Base-by-base conservation (phyloP, 92 coral and sea anemone genomes). In the Paragorgia papillata region DNA sequence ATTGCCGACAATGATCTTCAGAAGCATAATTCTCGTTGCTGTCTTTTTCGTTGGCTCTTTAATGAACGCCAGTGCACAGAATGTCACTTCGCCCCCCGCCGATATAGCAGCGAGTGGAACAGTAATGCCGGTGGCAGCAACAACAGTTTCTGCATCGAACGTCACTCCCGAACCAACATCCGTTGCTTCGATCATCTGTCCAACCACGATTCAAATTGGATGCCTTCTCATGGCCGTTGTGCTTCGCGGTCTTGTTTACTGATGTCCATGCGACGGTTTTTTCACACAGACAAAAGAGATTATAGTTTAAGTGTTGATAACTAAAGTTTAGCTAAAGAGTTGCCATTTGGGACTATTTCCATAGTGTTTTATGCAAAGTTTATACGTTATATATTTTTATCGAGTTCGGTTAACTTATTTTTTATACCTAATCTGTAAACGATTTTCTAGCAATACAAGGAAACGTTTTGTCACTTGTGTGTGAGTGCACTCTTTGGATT, bases 131-230 rank as follows among this genome's bases (percentile, higher is more conserved):
- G n/a, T 26, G 0, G 0, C 64, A 58, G 14, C 64, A 58, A 10
- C 64, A 2, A 14, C 32, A 10, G 19, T 7, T 58, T 2, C 64
- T 14, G n/a, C 12, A 15, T 37, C 43, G 6, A 43, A 51, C 15
- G 55, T 32, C 17, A 40, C 73, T 15, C 50, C 69, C 12, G 50
- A 8, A 13, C 58, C 75, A 13, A 57, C 28, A 26, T 68, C 75
- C 39, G 50, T 41, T 17, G 75, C 75, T 68, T 68, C 75, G 25
- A 44, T 58, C 33, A 17, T 68, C 35, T 21, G 25, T 0, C 58
- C 75, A 49, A n/a, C n/a, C n/a, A 37, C 60, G 12, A 7, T 48
- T n/a, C 7, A n/a, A 1, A 2, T 46, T 57, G 58, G 50, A 20
- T 68, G 59, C 41, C 60, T 68, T 49, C 19, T 44, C 33, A 44